Evolutionary conservation across 2,888 invertebrate species (phyloP).

Genomic region (Blera fallax): DNA sequence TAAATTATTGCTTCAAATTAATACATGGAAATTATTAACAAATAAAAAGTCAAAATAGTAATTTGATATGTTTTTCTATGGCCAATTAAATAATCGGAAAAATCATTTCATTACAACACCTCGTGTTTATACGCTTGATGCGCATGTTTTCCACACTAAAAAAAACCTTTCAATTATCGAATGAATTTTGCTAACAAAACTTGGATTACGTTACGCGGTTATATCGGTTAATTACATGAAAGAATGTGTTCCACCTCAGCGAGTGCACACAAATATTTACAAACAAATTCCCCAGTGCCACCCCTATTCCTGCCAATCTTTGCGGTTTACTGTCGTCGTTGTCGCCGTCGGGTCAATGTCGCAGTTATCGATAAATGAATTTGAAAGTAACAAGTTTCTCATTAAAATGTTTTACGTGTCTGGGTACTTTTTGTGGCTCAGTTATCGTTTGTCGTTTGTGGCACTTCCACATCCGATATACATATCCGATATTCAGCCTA

Average conservation of each 20-base stretch:
- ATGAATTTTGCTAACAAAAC: slow-evolving; percentile 9
- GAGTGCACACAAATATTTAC: slow-evolving; percentile 23
- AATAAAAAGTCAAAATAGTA: background rate
- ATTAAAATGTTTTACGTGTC: background rate
- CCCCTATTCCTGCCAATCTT: background rate
- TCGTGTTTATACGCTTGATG: slow-evolving; percentile 28
- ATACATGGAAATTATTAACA: background rate
- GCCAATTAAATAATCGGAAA: slow-evolving; percentile 13
- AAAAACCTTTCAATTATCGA: slow-evolving; percentile 21
- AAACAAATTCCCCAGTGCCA: slow-evolving; percentile 6
- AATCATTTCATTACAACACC: slow-evolving; percentile 23
- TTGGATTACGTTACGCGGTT: slow-evolving; percentile 3
- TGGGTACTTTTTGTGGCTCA: background rate
- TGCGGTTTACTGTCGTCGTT: background rate
- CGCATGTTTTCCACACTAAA: slow-evolving; percentile 17
- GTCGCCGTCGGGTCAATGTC: background rate
- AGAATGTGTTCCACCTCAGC: slow-evolving; percentile 43
- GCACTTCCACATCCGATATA: background rate
- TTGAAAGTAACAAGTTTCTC: background rate
- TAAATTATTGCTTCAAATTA: too few species aligned
- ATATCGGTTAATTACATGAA: slow-evolving; percentile 26
- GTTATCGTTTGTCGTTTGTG: background rate
- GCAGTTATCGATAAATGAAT: background rate
- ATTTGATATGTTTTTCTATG: background rate
- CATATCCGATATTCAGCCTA: background rate